These are phyloP conservation scores for Apamea epomidion DNA, from an alignment of 2,888 invertebrate species.

Conservation along the genomic window DNA sequence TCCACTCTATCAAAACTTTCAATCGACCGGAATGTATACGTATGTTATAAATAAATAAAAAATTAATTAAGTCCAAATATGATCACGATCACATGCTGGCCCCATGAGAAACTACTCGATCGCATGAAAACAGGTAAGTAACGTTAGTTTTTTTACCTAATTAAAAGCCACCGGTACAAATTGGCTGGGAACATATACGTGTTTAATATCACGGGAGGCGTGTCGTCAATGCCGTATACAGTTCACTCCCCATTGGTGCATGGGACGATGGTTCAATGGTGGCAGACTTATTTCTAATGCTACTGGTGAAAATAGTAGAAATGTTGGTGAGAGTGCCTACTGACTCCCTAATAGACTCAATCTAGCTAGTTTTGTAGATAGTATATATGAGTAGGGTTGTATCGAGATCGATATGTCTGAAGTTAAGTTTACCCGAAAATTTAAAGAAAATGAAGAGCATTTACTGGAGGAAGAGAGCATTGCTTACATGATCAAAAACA, in stretches of 20 bases:
- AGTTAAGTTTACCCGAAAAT: neutral
- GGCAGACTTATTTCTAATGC: constrained; percentile 21
- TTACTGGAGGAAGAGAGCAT: neutral
- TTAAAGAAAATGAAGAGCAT: neutral
- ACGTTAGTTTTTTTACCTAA: constrained; percentile 64
- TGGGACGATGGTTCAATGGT: constrained; percentile 23
- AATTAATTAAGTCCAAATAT: constrained; percentile 67
- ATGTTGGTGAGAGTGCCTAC: neutral
- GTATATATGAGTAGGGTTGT: neutral
- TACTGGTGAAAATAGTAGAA: constrained; percentile 5
- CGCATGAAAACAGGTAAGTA: constrained; percentile 58
- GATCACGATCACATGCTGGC: constrained; percentile 56
- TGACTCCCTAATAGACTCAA: neutral
- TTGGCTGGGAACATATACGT: constrained; percentile 61
- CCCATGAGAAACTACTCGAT: constrained; percentile 60
- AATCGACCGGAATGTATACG: constrained; percentile 37
- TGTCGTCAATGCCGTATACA: constrained; percentile 49
- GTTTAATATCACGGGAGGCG: constrained; percentile 54
- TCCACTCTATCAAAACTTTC: constrained; percentile 39
- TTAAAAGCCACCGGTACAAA: constrained; percentile 67
- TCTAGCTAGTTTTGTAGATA: neutral
- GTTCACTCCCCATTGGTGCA: constrained; percentile 44
- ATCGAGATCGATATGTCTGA: neutral
- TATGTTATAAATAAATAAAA: constrained; percentile 52
- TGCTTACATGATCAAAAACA: neutral